Evolutionary conservation across 2,888 invertebrate species (phyloP), one percentile per base, ranked within the genome.

Genomic region (Oscheius sp.): DNA sequence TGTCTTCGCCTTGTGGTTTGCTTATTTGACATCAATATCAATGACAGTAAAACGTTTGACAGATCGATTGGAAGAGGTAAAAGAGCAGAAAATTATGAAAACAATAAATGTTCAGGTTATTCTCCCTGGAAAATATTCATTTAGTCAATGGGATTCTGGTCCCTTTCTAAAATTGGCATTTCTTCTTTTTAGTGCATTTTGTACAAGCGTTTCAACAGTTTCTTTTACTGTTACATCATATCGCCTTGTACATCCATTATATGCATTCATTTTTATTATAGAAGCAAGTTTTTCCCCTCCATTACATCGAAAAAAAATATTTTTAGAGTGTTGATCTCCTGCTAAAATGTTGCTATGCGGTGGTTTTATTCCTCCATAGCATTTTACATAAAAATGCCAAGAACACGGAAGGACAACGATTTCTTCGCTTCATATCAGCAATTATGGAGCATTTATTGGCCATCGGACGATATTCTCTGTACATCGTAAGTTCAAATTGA

Each of bases 191-290:
- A 46, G 45, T 25, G 12, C 27, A 5, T 53, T 53, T 12, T 55
- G 69, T 41, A 56, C 55, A 16, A 21, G 29, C 21, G 41, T 56
- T 1, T 55, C 69, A 13, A 55, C 45, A 7, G 23, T 43, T 18
- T 69, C 69, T 18, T 41, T 72, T 12, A 61, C 75, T 2, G 7
- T 74, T 12, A 35, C 76, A 23, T 56, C 75, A n/a, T 55, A 29
- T 23, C 45, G 52, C 13, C 61, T 74, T 1, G 41, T 79, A 25
- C 72, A 75, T 63, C 46, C 64, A 0, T 41, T 63, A 43, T 79
- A 77, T 63, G 68, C 77, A 0, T 18, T 35, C 3, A 63, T 81
- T 18, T 35, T 81, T 18, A 23, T 79, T 12, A 18, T 77, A 3
- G 77, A 81, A 35, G 74, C 75, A 29, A 45, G 59, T 59, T 27